A percentile compares a stretch with the other conserved stretches of the same genome.
Evolutionary conservation across 2,888 invertebrate genomes (phyloP).

Genomic region (Odontomyia ornata): DNA sequence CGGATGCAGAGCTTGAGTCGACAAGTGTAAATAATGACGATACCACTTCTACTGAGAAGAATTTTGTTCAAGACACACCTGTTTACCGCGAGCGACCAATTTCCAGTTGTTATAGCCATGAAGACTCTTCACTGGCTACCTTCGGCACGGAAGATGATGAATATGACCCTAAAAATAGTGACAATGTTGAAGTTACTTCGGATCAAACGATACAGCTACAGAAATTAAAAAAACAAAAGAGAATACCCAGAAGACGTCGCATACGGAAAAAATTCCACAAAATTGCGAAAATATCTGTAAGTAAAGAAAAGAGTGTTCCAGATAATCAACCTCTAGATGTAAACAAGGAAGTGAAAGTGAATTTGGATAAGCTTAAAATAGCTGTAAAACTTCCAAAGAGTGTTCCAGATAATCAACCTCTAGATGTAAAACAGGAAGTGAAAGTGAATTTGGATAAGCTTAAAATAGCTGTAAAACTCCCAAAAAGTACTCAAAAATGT

Average conservation of each 20-base stretch:
- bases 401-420: no score
- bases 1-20: neutral
- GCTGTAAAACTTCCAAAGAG: neutral
- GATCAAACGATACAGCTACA: neutral
- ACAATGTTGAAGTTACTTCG: neutral
- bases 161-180: neutral
- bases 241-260: no score
- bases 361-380: neutral
- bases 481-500: neutral
- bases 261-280: no score
- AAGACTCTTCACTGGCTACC: constrained; percentile 17
- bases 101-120: constrained; percentile 8
- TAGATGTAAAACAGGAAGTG: neutral
- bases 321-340: no score
- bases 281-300: no score
- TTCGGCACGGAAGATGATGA: constrained; percentile 23
- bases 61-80: no score
- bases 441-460: neutral
- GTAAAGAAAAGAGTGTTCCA: no score
- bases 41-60: neutral
- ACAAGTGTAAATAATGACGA: neutral
- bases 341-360: neutral
- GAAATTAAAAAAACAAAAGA: neutral
- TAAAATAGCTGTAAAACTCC: neutral
- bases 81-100: neutral